Percentiles rank a stretch among this genome's conserved stretches.
These are phyloP conservation scores for Shargacucullia verbasci DNA, from an alignment of 2,888 invertebrate genomes.

Conservation along the genomic window DNA sequence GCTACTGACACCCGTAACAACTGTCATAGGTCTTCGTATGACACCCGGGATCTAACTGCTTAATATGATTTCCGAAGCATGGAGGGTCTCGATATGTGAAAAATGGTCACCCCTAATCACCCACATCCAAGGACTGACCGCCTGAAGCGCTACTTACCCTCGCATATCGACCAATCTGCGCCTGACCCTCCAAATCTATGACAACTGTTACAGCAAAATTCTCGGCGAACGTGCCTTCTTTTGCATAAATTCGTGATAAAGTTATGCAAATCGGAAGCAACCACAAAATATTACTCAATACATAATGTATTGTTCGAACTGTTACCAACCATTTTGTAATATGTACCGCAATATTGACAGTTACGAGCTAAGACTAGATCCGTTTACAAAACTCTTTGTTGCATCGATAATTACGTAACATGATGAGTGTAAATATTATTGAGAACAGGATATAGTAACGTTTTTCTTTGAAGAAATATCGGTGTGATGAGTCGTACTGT, in stretches of 20 bases:
- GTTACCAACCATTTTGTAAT: conserved; percentile 30
- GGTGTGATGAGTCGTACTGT: conserved; percentile 1
- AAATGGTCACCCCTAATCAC: too few relatives aligned
- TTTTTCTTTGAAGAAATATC: conserved; percentile 17
- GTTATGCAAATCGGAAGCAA: conserved; percentile 34
- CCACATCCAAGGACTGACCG: too few relatives aligned
- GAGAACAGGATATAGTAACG: conserved; percentile 31
- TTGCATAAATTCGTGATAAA: conserved; percentile 29
- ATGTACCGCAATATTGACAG: conserved; percentile 3
- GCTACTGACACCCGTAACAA: too few relatives aligned
- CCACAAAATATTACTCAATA: conserved; percentile 26
- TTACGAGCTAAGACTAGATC: conserved; percentile 20
- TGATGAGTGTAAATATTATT: conserved; percentile 35
- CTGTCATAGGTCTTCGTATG: too few relatives aligned
- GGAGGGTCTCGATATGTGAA: too few relatives aligned
- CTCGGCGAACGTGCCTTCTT: conserved; percentile 1
- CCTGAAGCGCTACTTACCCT: too few relatives aligned
- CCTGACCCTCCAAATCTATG: too few relatives aligned
- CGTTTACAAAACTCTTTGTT: conserved; percentile 28
- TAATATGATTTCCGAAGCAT: too few relatives aligned
- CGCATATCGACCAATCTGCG: too few relatives aligned
- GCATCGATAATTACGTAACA: conserved; percentile 14
- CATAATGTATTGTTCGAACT: conserved; percentile 16
- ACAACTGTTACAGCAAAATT: not conserved
- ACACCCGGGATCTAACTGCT: too few relatives aligned